These are phyloP conservation scores for Hyalella azteca DNA, from an alignment of 2,888 invertebrate genomes.

Conservation along the genomic window DNA sequence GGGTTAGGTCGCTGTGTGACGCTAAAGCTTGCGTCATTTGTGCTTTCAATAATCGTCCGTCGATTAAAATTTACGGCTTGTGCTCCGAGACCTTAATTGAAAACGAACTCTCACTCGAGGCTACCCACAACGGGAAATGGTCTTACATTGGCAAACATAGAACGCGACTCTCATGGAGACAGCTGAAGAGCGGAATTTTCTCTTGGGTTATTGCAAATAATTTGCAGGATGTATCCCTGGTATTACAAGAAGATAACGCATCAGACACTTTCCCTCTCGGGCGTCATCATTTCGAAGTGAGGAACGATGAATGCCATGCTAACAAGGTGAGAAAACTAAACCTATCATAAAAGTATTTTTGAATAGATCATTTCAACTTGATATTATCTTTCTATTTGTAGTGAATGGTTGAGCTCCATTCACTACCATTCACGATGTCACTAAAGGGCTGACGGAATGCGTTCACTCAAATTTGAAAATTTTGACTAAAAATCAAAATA, in stretches of 20 bases:
- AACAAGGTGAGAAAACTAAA: neutral
- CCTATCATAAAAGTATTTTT: no score
- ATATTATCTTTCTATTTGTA: no score
- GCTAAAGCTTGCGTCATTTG: neutral
- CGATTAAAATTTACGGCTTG: neutral
- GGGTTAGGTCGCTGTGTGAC: neutral
- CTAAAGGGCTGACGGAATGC: no score
- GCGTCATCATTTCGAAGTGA: neutral
- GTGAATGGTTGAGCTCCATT: no score
- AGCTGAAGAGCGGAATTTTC: neutral
- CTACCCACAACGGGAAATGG: neutral
- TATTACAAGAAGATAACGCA: neutral
- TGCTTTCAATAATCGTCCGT: neutral
- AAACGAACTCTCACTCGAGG: neutral
- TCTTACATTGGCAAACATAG: neutral
- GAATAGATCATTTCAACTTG: no score
- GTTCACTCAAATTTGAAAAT: no score
- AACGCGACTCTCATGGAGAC: neutral
- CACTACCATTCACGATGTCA: no score
- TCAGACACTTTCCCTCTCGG: neutral
- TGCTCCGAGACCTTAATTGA: neutral
- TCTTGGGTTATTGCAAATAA: neutral
- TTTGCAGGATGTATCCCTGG: neutral
- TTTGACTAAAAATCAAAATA: no score
- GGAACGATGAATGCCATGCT: neutral